Conservation (phyloP, 2,797 vertebrate genomes). For the Megaceryle alcyon region DNA sequence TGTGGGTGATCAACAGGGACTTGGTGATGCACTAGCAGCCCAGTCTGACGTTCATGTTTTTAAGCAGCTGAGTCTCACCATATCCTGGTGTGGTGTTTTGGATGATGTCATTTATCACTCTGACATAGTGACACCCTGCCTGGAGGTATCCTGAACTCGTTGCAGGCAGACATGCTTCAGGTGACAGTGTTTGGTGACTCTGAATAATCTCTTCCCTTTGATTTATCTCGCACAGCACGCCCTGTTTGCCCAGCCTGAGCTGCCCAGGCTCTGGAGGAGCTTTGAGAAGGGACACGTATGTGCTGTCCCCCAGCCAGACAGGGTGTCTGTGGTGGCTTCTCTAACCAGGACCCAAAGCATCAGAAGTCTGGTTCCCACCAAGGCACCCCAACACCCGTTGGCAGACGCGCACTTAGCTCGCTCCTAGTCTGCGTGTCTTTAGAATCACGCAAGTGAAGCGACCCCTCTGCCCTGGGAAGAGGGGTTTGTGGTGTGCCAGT, state of each 20-base stretch:
- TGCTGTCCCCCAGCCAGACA: neutral
- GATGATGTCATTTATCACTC: neutral
- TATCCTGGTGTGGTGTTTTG: neutral
- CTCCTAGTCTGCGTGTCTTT: neutral
- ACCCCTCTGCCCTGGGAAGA: neutral
- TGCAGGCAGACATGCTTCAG: neutral
- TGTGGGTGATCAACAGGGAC: neutral
- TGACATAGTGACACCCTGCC: accelerated
- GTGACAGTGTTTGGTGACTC: neutral
- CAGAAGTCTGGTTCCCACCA: neutral
- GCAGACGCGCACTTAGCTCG: accelerated
- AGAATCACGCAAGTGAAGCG: neutral
- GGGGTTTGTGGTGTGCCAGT: neutral
- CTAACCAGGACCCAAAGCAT: too few relatives aligned
- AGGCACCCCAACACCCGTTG: accelerated
- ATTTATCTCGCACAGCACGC: neutral
- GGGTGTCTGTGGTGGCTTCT: neutral
- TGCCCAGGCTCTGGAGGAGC: neutral
- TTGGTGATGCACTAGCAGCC: accelerated
- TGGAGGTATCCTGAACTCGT: neutral
- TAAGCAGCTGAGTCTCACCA: neutral
- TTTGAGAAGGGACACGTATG: accelerated
- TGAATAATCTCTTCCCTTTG: neutral
- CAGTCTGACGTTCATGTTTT: neutral
- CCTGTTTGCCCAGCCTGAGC: neutral